phyloP scores from a whole-genome alignment of 2,797 vertebrate species.

The Hephaestus fuliginosus region DNA sequence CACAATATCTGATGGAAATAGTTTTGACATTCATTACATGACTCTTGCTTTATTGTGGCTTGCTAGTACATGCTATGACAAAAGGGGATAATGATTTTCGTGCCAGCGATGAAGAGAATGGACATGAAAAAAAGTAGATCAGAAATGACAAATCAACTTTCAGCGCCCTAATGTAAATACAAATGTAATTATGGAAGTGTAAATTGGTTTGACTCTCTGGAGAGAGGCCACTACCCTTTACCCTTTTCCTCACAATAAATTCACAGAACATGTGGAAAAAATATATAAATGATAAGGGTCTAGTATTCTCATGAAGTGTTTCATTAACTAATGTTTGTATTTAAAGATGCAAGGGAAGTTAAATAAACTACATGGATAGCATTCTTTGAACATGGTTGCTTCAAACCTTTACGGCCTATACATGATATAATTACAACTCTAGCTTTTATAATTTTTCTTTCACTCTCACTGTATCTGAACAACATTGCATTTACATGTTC shows the following conservation, averaged over 20 bases:
- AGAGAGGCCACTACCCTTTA: conserved; percentile 62
- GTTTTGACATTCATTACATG: conserved; percentile 88
- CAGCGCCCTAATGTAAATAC: conserved; percentile 77
- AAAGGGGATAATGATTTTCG: conserved; percentile 81
- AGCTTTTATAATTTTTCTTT: neutral
- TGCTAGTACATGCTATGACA: conserved; percentile 83
- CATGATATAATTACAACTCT: neutral
- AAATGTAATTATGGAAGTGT: conserved; percentile 80
- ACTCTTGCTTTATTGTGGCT: conserved; percentile 85
- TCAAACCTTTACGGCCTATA: neutral
- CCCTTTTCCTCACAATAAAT: conserved; percentile 46
- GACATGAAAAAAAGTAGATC: conserved; percentile 58
- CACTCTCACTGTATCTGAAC: neutral
- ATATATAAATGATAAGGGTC: conserved; percentile 2
- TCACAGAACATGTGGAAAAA: conserved; percentile 33
- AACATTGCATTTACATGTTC: neutral
- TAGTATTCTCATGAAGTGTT: conserved; percentile 5
- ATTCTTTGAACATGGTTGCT: neutral
- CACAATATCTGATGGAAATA: conserved; percentile 85
- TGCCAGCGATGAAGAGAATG: conserved; percentile 69
- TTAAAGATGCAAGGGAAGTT: conserved; percentile 14
- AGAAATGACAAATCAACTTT: conserved; percentile 79
- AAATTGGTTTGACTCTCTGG: conserved; percentile 79
- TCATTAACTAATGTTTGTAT: conserved; percentile 24
- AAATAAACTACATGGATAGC: neutral